A percentile compares a stretch with the other conserved stretches of the same genome.
These are phyloP conservation scores for Marasmarcha lunaedactyla DNA, from an alignment of 2,888 invertebrate genomes.

Conservation along the genomic window DNA sequence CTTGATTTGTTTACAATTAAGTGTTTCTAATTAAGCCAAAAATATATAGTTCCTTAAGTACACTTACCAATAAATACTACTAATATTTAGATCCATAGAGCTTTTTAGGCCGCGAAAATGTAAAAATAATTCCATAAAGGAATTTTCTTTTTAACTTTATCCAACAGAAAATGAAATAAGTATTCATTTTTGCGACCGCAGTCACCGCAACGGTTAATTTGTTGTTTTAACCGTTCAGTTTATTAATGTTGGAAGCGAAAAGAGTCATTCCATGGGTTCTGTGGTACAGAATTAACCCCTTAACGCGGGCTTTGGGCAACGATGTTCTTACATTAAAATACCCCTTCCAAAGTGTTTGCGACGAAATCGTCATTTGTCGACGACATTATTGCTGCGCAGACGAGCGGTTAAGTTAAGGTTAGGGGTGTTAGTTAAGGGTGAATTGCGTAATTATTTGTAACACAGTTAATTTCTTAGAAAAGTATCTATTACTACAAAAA, in stretches of 20 bases:
- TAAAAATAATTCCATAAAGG: constrained; percentile 17
- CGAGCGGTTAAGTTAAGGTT: constrained; percentile 31
- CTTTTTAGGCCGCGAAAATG: too few relatives aligned
- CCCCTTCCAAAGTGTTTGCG: constrained; percentile 41
- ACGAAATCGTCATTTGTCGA: constrained; percentile 55
- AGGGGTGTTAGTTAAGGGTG: too few relatives aligned
- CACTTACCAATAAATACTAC: too few relatives aligned
- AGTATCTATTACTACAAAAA: too few relatives aligned
- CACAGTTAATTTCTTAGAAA: too few relatives aligned
- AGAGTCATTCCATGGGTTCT: constrained; percentile 34
- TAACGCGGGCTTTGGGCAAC: constrained; percentile 39
- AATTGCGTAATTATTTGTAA: too few relatives aligned
- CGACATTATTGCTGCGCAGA: constrained; percentile 29
- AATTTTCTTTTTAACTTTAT: constrained; percentile 23
- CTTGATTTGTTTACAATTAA: too few relatives aligned
- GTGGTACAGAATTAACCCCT: constrained; percentile 46
- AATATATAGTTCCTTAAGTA: too few relatives aligned
- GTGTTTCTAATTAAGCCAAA: too few relatives aligned
- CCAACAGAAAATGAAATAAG: constrained; percentile 8
- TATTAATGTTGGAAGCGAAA: constrained; percentile 46
- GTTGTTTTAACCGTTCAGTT: constrained; percentile 19
- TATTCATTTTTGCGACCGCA: not conserved
- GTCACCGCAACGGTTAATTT: constrained; percentile 1
- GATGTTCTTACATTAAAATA: constrained; percentile 62
- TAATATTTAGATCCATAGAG: too few relatives aligned